Conservation (phyloP, 2,888 invertebrate species). For the Drosophila mayaguana region DNA sequence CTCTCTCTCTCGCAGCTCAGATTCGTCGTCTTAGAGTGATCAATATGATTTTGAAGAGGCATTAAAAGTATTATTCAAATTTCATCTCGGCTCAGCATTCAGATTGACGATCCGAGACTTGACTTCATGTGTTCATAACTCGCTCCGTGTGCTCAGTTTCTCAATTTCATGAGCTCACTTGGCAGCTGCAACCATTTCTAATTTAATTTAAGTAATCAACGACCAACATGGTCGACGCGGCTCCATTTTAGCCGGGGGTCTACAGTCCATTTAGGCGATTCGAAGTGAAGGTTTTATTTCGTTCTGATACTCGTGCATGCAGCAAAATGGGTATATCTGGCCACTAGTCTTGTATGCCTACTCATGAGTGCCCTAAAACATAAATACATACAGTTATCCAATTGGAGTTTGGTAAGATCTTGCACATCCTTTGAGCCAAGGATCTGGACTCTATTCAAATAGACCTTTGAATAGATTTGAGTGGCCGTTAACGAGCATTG, state of each 20-base stretch:
- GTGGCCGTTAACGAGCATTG: neutral
- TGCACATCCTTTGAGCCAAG: too few relatives aligned
- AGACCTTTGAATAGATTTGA: neutral
- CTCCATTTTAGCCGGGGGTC: neutral
- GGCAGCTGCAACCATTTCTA: conserved; percentile 12
- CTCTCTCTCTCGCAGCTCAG: neutral
- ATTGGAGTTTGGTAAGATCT: too few relatives aligned
- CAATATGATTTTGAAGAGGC: conserved; percentile 8
- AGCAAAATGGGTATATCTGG: neutral
- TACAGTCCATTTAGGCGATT: neutral
- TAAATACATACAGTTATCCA: too few relatives aligned
- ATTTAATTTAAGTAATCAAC: conserved; percentile 14
- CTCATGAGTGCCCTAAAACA: too few relatives aligned
- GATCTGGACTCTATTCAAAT: too few relatives aligned
- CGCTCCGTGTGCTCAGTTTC: conserved; percentile 11
- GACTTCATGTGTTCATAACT: neutral
- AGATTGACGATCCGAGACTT: neutral
- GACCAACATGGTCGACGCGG: conserved; percentile 5
- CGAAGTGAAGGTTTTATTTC: neutral
- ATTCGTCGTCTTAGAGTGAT: conserved; percentile 9
- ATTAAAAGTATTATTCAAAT: conserved; percentile 32
- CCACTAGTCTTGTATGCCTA: too few relatives aligned
- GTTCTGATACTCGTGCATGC: neutral
- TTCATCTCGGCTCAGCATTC: neutral
- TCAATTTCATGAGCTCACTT: conserved; percentile 10